Conservation (phyloP, 2,797 vertebrate species). For the Microchirus variegatus region DNA sequence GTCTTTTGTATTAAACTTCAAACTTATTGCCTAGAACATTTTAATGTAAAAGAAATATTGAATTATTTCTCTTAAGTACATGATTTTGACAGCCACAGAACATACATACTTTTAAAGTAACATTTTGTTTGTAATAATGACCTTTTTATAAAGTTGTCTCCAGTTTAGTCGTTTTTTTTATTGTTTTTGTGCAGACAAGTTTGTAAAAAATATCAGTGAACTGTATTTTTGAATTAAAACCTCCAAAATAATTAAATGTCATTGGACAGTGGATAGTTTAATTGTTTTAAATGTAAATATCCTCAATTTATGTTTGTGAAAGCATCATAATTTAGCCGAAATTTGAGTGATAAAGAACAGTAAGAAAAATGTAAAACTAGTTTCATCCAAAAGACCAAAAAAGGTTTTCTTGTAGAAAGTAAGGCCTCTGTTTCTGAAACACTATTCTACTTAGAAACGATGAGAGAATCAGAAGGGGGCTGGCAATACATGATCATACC, state of each 20-base stretch:
- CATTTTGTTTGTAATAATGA: neutral
- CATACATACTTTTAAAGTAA: neutral
- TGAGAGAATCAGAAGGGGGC: constrained; percentile 45
- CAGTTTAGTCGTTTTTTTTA: neutral
- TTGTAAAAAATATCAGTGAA: neutral
- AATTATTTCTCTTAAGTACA: neutral
- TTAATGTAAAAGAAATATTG: neutral
- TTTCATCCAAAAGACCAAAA: constrained; percentile 9
- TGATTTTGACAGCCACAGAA: neutral
- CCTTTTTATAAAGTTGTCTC: neutral
- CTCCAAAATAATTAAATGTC: neutral
- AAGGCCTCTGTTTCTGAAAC: constrained; percentile 59
- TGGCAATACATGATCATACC: constrained; percentile 69
- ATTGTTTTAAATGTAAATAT: constrained; percentile 7
- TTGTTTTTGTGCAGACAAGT: constrained; percentile 1
- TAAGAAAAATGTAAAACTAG: neutral
- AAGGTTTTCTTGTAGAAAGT: constrained; percentile 24
- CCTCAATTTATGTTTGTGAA: neutral
- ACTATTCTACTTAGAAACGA: constrained; percentile 45
- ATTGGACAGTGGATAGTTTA: neutral
- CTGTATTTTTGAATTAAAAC: neutral
- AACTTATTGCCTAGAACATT: neutral
- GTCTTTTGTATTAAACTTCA: neutral
- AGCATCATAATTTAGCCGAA: neutral
- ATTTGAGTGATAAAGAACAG: neutral